Conservation (phyloP, 1,140 invertebrate species). For the Cydia pomonella region DNA sequence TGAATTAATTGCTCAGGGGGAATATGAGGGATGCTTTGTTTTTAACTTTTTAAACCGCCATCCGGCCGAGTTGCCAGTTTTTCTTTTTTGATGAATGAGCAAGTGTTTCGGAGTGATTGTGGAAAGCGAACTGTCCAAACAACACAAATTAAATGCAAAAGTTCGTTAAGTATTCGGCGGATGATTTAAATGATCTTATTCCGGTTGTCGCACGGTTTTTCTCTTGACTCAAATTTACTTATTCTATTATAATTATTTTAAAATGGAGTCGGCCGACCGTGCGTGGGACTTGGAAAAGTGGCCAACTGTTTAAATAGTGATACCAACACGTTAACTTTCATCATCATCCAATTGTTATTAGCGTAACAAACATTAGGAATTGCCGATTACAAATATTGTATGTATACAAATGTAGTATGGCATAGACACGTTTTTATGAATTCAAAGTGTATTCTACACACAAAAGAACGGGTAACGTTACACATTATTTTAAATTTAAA, state of each 20-base stretch:
- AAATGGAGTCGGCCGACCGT: background rate
- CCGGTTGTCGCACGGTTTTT: background rate
- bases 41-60: slow-evolving; percentile 10
- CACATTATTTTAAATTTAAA: too few species aligned
- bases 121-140: slow-evolving; percentile 17
- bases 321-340: background rate
- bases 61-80: slow-evolving; percentile 3
- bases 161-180: slow-evolving; percentile 32
- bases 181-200: slow-evolving; percentile 16
- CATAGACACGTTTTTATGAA: too few species aligned
- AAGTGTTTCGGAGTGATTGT: slow-evolving; percentile 1
- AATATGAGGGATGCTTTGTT: slow-evolving; percentile 23
- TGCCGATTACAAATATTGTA: too few species aligned
- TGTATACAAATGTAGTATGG: too few species aligned
- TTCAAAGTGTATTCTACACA: too few species aligned
- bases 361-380: too few species aligned
- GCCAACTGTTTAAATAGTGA: background rate
- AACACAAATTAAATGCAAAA: slow-evolving; percentile 28
- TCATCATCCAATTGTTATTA: too few species aligned
- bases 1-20: slow-evolving; percentile 52
- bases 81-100: slow-evolving; percentile 9
- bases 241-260: background rate
- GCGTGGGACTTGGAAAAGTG: background rate
- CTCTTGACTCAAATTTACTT: background rate
- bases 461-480: too few species aligned